phyloP scores from a whole-genome alignment of 2,888 invertebrate species.

The Elysia crispata region DNA sequence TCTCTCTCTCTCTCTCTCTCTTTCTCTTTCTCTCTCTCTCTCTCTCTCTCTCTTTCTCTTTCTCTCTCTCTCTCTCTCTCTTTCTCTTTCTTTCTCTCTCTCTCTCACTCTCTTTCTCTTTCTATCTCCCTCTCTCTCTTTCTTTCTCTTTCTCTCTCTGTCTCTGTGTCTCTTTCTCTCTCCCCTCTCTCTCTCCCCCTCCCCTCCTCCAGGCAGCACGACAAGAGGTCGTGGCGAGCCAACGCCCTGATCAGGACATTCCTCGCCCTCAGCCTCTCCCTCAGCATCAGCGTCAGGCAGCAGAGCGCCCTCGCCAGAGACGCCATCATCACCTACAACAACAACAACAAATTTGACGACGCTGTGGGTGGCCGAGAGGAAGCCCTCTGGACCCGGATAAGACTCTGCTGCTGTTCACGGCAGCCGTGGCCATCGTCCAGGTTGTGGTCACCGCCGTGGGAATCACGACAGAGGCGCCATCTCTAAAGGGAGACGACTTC shows the following conservation, averaged over 20 bases:
- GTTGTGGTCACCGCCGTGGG: neutral
- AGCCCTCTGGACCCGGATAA: neutral
- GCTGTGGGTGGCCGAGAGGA: too few species aligned
- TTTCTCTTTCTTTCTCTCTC: too few species aligned
- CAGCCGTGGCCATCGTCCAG: neutral
- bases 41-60: neutral
- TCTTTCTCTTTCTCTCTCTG: constrained; percentile 6
- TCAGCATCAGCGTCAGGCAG: constrained; percentile 31
- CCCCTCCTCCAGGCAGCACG: constrained; percentile 32
- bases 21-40: neutral
- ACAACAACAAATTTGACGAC: constrained; percentile 22
- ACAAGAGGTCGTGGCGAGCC: constrained; percentile 39
- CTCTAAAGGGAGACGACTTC: constrained; percentile 13
- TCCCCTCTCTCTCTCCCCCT: neutral
- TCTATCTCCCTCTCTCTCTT: neutral
- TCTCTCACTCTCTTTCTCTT: too few species aligned
- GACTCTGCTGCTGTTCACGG: constrained; percentile 27
- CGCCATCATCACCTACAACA: constrained; percentile 25
- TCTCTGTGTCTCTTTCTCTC: neutral
- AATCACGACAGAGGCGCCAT: neutral
- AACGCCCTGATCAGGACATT: constrained; percentile 11
- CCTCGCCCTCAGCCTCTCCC: constrained; percentile 29
- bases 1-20: constrained; percentile 19
- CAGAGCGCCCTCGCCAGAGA: constrained; percentile 32
- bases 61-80: neutral